Conservation (phyloP, 2,888 invertebrate genomes). For the Hydropsyche betteni region DNA sequence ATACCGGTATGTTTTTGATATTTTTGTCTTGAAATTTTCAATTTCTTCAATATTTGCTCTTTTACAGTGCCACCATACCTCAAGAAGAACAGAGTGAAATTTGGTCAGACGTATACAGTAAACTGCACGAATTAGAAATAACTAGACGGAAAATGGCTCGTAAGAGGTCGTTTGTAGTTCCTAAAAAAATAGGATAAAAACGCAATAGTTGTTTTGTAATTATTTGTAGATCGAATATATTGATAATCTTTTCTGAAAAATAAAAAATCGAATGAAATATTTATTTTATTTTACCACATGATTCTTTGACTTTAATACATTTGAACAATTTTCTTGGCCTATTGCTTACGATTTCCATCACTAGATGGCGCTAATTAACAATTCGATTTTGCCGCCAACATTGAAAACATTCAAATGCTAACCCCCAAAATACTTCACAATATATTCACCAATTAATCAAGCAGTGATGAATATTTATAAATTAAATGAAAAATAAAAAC, state of each 20-base stretch:
- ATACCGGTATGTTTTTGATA: slow-evolving; percentile 72
- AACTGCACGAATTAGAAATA: slow-evolving; percentile 76
- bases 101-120: slow-evolving; percentile 82
- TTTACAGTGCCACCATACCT: slow-evolving; percentile 78
- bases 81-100: slow-evolving; percentile 89
- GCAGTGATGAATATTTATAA: background rate
- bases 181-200: slow-evolving; percentile 46
- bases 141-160: slow-evolving; percentile 58
- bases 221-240: too few relatives aligned
- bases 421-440: background rate
- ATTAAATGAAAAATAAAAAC: too few relatives aligned
- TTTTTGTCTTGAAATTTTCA: slow-evolving; percentile 23
- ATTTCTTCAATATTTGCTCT: slow-evolving; percentile 46
- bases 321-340: too few relatives aligned
- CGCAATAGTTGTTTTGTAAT: background rate
- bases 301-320: too few relatives aligned
- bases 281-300: too few relatives aligned
- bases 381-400: too few relatives aligned
- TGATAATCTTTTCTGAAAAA: too few relatives aligned
- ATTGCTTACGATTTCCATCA: too few relatives aligned
- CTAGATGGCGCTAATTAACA: too few relatives aligned
- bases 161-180: slow-evolving; percentile 45
- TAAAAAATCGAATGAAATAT: too few relatives aligned
- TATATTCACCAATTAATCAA: background rate
- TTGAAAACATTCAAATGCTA: too few relatives aligned